Conservation (phyloP, 2,113 vertebrate species). For the Oreotragus oreotragus region DNA sequence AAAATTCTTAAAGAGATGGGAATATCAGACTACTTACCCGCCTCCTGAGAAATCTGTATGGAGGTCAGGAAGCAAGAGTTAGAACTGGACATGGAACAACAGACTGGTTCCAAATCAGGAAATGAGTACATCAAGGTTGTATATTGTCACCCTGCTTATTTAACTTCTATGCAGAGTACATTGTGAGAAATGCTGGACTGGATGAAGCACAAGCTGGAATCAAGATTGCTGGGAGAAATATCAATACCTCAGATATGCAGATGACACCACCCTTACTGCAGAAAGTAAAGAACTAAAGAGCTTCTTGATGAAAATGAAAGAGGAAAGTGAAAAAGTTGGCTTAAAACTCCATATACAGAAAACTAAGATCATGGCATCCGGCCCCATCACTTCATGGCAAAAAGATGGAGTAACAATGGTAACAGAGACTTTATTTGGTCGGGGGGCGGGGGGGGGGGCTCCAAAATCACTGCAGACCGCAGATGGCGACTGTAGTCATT, state of each 20-base stretch:
- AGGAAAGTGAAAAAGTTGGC: not conserved
- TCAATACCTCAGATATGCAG: not conserved
- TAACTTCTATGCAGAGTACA: not conserved
- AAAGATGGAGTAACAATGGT: too few relatives aligned
- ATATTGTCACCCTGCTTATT: not conserved
- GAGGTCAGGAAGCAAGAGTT: not conserved
- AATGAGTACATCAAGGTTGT: not conserved
- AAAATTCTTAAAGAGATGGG: not conserved
- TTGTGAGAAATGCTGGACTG: not conserved
- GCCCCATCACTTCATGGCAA: too few relatives aligned
- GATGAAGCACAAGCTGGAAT: not conserved
- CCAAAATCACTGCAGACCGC: not conserved
- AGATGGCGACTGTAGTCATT: not conserved
- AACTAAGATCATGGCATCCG: not conserved
- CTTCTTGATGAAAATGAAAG: not conserved
- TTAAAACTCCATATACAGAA: not conserved
- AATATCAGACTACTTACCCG: not conserved
- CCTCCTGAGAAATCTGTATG: not conserved
- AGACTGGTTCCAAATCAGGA: not conserved
- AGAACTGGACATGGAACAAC: not conserved
- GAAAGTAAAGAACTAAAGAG: not conserved
- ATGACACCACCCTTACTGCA: not conserved
- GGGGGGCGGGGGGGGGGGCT: not conserved
- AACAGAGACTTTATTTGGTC: too few relatives aligned
- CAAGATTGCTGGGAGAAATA: not conserved